phyloP scores from a whole-genome alignment of 2,888 invertebrate genomes.

The Amiota minor region DNA sequence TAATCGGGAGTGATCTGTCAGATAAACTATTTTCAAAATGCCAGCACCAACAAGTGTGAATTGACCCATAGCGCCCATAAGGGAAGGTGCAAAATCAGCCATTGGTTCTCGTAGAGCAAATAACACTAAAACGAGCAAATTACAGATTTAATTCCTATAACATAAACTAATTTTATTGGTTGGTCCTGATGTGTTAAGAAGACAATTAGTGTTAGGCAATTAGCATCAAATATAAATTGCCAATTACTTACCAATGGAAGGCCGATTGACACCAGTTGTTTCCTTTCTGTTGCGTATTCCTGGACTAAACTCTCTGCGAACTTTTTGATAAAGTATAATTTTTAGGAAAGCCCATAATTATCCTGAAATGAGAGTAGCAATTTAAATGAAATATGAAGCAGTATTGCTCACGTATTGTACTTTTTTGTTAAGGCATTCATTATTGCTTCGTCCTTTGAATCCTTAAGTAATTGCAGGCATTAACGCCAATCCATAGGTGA shows the following conservation, averaged over 20 bases:
- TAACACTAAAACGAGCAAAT: slow-evolving; percentile 47
- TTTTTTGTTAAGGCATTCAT: slow-evolving; percentile 61
- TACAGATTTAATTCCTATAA: neutral
- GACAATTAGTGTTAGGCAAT: neutral
- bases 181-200: too few relatives aligned
- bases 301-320: slow-evolving; percentile 86
- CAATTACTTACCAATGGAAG: slow-evolving; percentile 83
- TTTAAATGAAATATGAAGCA: neutral
- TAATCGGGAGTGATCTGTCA: slow-evolving; percentile 42
- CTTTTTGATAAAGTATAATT: slow-evolving; percentile 92
- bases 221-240: too few relatives aligned
- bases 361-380: slow-evolving; percentile 40
- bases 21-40: slow-evolving; percentile 56
- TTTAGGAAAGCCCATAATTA: slow-evolving; percentile 78
- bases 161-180: neutral
- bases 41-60: slow-evolving; percentile 60
- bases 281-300: slow-evolving; percentile 76
- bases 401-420: slow-evolving; percentile 49
- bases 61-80: slow-evolving; percentile 63
- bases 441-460: slow-evolving; percentile 46
- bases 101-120: slow-evolving; percentile 58
- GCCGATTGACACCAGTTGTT: slow-evolving; percentile 84
- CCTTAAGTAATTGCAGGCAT: slow-evolving; percentile 56
- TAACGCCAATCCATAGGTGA: slow-evolving; percentile 65
- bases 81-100: slow-evolving; percentile 60